Evolutionary conservation across 2,888 invertebrate genomes (phyloP).

Genomic region (Campoplex nolae): DNA sequence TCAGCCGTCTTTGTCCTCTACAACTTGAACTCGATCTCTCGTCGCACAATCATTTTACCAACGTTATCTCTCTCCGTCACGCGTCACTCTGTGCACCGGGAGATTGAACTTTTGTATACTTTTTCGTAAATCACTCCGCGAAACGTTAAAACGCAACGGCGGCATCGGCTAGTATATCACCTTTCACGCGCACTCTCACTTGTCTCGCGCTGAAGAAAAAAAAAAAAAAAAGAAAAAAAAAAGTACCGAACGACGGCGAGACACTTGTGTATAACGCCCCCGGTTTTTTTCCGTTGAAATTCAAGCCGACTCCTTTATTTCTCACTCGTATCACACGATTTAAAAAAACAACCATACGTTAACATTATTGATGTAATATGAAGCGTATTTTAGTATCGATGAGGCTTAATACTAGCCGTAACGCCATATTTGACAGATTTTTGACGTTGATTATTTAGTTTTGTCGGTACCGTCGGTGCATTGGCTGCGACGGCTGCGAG

Average conservation of each 20-base stretch:
- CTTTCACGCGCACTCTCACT: conserved; percentile 62
- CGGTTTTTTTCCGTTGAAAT: conserved; percentile 26
- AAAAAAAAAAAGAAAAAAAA: conserved; percentile 38
- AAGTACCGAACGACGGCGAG: conserved; percentile 25
- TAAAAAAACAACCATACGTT: not conserved
- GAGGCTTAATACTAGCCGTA: conserved; percentile 76
- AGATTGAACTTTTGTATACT: conserved; percentile 18
- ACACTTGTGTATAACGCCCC: conserved; percentile 49
- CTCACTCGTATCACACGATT: not conserved
- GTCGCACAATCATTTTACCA: conserved; percentile 21
- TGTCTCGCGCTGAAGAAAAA: conserved; percentile 30
- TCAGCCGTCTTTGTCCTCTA: conserved; percentile 25
- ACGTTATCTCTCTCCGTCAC: conserved; percentile 11
- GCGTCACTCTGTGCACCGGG: conserved; percentile 20
- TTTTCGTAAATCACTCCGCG: conserved; percentile 20
- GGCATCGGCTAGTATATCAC: conserved; percentile 23
- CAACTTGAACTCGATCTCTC: conserved; percentile 1
- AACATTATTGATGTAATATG: conserved; percentile 34
- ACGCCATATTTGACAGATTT: conserved; percentile 86
- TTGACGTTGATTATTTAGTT: conserved; percentile 87
- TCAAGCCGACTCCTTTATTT: not conserved
- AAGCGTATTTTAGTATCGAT: conserved; percentile 58
- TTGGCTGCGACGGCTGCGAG: conserved; percentile 70
- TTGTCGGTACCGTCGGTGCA: conserved; percentile 70
- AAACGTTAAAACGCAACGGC: conserved; percentile 8